Conservation (phyloP, 2,113 vertebrate species). For the Xiphophorus hellerii region DNA sequence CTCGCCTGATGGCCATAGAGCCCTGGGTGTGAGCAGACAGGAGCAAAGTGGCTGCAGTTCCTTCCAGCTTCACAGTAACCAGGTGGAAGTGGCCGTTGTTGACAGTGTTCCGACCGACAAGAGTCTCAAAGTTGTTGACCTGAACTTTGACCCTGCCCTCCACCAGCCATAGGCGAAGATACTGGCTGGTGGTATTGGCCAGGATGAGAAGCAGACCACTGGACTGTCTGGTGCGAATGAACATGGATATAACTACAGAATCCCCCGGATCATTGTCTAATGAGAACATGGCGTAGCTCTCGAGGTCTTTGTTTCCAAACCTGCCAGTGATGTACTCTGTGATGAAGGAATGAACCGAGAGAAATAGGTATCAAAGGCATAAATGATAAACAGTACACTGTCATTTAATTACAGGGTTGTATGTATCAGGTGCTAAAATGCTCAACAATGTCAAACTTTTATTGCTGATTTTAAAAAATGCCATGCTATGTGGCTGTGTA, state of each 20-base stretch:
- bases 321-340: slow-evolving; percentile 87
- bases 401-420: neutral
- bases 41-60: slow-evolving; percentile 74
- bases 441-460: neutral
- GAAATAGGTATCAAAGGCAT: too few species aligned
- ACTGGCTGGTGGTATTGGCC: slow-evolving; percentile 78
- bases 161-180: slow-evolving; percentile 83
- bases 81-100: slow-evolving; percentile 86
- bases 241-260: slow-evolving; percentile 85
- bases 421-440: neutral
- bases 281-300: slow-evolving; percentile 84
- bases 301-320: slow-evolving; percentile 83
- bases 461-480: too few species aligned
- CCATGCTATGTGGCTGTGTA: neutral
- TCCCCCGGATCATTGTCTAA: slow-evolving; percentile 70
- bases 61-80: slow-evolving; percentile 83
- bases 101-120: slow-evolving; percentile 64
- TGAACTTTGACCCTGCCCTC: slow-evolving; percentile 80
- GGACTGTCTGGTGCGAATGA: slow-evolving; percentile 82
- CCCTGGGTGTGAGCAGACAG: slow-evolving; percentile 82
- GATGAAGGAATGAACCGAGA: slow-evolving; percentile 1
- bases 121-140: slow-evolving; percentile 74
- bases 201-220: slow-evolving; percentile 85
- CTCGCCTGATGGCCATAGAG: slow-evolving; percentile 67
- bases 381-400: neutral